Base-by-base conservation (phyloP, 2,113 vertebrate species). In the Siniperca chuatsi region DNA sequence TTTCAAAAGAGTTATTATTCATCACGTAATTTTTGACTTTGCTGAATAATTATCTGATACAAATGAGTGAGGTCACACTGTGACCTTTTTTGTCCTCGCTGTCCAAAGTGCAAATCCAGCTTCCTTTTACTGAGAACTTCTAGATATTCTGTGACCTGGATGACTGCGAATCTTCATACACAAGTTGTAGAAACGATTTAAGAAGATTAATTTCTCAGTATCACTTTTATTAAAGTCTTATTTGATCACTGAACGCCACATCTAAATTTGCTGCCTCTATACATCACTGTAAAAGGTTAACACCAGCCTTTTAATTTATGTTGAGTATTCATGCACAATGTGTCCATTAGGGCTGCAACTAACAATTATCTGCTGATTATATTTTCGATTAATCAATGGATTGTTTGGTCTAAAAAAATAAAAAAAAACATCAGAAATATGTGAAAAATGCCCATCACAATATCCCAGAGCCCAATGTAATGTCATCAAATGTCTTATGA, bases 21-120 rank as follows among this genome's bases (percentile, higher is more conserved):
- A 54, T 61, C 35, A 46, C 18, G 37, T 25, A 21, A 7, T 72
- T 65, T 40, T 20, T 40, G 29, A 33, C 3, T 85, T 52, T 52
- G 64, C 37, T 60, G 16, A 62, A 68, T 62, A 69, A 64, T 71
- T 37, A 57, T 77, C n/a, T 64, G 69, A 44, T 25, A 48, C 57
- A 77, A 76, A 55, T 8, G 35, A 83, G 55, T 44, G 2, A 25
- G 21, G 46, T 77, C 29, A 46, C 37, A 55, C 20, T 10, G 1
- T 25, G 37, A 69, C 21, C 64, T 64, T 52, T 55, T 21, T 40
- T 61, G 35, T 29, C 15, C 12, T 55, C 5, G 15, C 29, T 12
- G 55, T 46, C 3, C 40, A 67, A 44, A 25, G 48, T 71, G 9
- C 3, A 54, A 86, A 77, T 58, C 16, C 23, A 37, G 55, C 37